Evolutionary conservation across 35 echinoderm and acorn worm genomes (phyloP).

Genomic region (Strongylocentrotus purpuratus): DNA sequence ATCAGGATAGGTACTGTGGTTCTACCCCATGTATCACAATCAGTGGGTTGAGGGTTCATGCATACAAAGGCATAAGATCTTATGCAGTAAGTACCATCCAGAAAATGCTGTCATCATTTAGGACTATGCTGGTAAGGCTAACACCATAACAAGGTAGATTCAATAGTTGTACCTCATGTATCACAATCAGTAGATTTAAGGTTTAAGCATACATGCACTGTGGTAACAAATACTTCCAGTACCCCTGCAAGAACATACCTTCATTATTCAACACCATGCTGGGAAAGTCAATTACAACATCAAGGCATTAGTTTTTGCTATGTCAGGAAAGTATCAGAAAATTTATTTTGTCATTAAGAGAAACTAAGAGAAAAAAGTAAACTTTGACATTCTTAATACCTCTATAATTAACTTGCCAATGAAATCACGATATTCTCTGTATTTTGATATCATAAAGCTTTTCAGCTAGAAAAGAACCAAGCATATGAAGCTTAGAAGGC

Average conservation of each 20-base stretch:
- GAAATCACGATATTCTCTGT: too few relatives aligned
- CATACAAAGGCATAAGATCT: too few relatives aligned
- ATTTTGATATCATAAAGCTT: too few relatives aligned
- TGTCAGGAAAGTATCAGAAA: too few relatives aligned
- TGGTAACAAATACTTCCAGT: conserved; percentile 77
- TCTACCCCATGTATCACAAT: not conserved
- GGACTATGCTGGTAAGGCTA: conserved; percentile 94
- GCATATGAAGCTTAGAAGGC: not conserved
- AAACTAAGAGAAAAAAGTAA: too few relatives aligned
- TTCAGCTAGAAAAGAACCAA: too few relatives aligned
- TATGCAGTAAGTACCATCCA: conserved; percentile 68
- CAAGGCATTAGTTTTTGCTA: conserved; percentile 52
- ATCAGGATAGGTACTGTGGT: conserved; percentile 70
- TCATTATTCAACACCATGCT: conserved; percentile 87
- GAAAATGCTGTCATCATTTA: conserved; percentile 70
- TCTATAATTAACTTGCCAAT: too few relatives aligned
- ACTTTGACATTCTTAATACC: too few relatives aligned
- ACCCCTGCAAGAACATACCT: conserved; percentile 68
- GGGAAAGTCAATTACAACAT: conserved; percentile 92
- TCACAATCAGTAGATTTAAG: too few relatives aligned
- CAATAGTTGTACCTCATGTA: not conserved
- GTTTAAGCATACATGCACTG: too few relatives aligned
- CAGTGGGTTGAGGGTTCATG: conserved; percentile 45
- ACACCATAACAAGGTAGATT: conserved; percentile 82
- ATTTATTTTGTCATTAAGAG: too few relatives aligned